Evolutionary conservation across 2,888 invertebrate species (phyloP).

Genomic region (Cistogaster globosa): DNA sequence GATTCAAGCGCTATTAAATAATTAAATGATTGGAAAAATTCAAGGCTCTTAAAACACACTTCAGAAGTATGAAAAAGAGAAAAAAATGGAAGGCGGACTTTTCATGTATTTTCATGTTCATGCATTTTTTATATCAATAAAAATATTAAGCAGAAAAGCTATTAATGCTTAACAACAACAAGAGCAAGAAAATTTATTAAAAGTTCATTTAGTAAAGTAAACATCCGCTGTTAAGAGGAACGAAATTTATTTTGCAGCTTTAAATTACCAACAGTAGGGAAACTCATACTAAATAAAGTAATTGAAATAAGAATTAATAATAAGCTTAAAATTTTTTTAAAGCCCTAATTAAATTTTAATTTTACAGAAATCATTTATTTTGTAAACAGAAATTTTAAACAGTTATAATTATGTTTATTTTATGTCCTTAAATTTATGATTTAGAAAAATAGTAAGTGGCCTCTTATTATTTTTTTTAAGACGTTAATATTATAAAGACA

Average conservation of each 20-base stretch:
- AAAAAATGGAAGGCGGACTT: conserved; percentile 1
- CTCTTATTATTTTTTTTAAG: no score
- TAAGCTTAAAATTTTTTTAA: no score
- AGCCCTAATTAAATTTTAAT: no score
- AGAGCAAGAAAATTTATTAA: conserved; percentile 4
- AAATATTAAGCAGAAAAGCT: conserved; percentile 13
- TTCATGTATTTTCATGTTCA: conserved; percentile 17
- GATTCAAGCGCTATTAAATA: conserved; percentile 61
- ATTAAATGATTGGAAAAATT: conserved; percentile 70
- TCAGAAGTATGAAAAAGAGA: conserved; percentile 7
- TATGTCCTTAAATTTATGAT: no score
- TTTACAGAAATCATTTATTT: no score
- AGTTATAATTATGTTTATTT: no score
- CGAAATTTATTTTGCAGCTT: neutral
- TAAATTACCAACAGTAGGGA: neutral
- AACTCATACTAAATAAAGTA: neutral
- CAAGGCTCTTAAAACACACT: conserved; percentile 58
- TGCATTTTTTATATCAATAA: neutral
- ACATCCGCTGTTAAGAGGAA: neutral
- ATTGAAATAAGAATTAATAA: neutral
- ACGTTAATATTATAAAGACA: no score
- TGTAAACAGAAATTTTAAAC: no score
- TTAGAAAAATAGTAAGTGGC: no score
- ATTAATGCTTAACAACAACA: conserved; percentile 25
- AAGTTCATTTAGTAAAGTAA: conserved; percentile 28